Percentiles rank a stretch among this genome's conserved stretches.
Conservation (phyloP, 2,113 vertebrate genomes). For the Mirza zaza region DNA sequence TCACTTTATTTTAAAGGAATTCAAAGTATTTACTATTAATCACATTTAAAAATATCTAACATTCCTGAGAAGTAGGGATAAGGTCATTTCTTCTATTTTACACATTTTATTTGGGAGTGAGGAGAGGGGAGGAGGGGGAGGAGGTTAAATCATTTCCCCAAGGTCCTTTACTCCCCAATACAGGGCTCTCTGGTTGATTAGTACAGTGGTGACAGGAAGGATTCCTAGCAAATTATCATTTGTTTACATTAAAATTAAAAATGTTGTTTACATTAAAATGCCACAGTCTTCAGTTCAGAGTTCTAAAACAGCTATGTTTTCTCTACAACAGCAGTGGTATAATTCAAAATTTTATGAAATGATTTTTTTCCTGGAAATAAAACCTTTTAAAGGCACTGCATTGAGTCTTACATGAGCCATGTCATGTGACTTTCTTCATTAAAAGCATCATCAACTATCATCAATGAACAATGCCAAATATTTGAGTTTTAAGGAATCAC, state of each 20-base stretch:
- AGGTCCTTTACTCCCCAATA: not conserved
- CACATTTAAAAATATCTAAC: constrained; percentile 28
- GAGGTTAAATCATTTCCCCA: constrained; percentile 4
- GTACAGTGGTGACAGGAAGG: not conserved
- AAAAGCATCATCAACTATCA: not conserved
- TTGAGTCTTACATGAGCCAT: not conserved
- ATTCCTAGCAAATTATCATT: not conserved
- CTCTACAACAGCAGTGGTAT: not conserved
- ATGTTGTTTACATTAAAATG: not conserved
- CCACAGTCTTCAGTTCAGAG: not conserved
- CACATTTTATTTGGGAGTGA: not conserved
- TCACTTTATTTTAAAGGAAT: not conserved
- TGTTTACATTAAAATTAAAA: too few species aligned
- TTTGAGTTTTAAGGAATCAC: not conserved
- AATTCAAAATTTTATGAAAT: constrained; percentile 5
- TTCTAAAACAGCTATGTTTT: constrained; percentile 31
- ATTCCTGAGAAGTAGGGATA: not conserved
- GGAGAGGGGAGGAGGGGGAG: not conserved
- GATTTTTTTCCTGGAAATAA: not conserved
- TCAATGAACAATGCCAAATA: not conserved
- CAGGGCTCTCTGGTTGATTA: not conserved
- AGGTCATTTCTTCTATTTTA: constrained; percentile 31
- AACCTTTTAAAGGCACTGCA: not conserved
- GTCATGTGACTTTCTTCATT: constrained; percentile 30
- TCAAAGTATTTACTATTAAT: constrained; percentile 13